These are phyloP conservation scores for Sinhomidia bicolor DNA, from an alignment of 2,888 invertebrate genomes.

Conservation along the genomic window DNA sequence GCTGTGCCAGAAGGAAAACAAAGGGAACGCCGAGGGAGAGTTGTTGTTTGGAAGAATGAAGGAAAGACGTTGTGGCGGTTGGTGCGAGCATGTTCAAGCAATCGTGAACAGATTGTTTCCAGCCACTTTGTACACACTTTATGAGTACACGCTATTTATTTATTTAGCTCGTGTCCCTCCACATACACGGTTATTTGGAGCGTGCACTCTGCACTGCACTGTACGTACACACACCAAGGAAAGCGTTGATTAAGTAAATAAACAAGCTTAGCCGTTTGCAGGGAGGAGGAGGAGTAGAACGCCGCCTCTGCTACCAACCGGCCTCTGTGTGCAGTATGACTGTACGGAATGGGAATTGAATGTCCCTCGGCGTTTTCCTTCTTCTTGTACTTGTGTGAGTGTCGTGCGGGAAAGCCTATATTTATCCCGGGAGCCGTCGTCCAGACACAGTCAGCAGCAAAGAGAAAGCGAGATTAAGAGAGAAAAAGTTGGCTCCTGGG, in stretches of 20 bases:
- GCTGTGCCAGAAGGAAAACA: neutral
- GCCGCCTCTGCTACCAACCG: too few species aligned
- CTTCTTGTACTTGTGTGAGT: neutral
- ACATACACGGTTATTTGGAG: too few species aligned
- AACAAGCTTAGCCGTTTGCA: neutral
- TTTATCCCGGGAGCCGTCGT: constrained; percentile 1
- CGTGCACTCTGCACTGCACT: too few species aligned
- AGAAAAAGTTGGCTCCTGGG: too few species aligned
- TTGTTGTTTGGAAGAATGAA: too few species aligned
- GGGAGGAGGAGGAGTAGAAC: neutral
- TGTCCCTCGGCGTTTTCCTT: constrained; percentile 2
- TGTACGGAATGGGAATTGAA: neutral
- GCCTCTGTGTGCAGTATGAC: neutral
- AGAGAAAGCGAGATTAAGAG: neutral
- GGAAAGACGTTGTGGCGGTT: too few species aligned
- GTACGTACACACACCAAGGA: neutral
- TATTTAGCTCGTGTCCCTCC: too few species aligned
- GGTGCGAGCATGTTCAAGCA: neutral
- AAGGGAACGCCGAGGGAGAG: neutral
- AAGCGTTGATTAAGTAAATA: constrained; percentile 1
- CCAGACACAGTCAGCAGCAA: neutral
- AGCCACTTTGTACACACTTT: neutral
- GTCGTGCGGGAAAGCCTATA: constrained; percentile 10
- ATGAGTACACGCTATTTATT: neutral
- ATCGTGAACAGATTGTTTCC: neutral